Conservation (phyloP, 1,140 invertebrate genomes). For the Neotoxoptera formosana region DNA sequence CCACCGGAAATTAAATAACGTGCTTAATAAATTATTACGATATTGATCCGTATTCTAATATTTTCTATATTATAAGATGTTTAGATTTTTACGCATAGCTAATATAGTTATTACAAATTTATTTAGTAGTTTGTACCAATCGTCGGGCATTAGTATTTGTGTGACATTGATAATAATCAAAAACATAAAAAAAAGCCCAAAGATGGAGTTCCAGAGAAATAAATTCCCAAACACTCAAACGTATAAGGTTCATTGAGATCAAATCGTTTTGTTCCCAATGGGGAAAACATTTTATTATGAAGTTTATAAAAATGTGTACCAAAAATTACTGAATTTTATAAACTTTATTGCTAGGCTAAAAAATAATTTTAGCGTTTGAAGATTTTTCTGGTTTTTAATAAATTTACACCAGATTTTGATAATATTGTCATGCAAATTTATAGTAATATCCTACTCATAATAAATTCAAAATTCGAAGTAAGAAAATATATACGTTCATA, state of each 20-base stretch:
- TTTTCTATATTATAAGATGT: background rate
- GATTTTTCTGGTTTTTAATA: too few relatives aligned
- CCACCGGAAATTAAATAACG: slow-evolving; percentile 8
- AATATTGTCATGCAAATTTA: too few relatives aligned
- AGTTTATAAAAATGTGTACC: background rate
- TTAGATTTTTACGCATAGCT: background rate
- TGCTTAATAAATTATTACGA: slow-evolving; percentile 37
- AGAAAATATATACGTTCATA: background rate
- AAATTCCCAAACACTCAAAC: background rate
- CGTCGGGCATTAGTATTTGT: background rate
- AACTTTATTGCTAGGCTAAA: background rate
- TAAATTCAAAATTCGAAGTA: background rate
- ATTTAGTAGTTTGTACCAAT: background rate
- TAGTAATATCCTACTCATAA: too few relatives aligned
- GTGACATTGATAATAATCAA: background rate
- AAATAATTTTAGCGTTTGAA: too few relatives aligned
- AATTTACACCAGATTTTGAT: too few relatives aligned
- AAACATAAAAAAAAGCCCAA: background rate
- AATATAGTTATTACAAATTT: background rate
- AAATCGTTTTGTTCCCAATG: too few relatives aligned
- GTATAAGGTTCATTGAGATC: background rate
- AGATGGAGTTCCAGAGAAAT: background rate
- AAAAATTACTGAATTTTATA: background rate
- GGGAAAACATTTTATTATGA: too few relatives aligned
- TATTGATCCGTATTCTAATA: slow-evolving; percentile 8